Percentiles rank a stretch among this genome's conserved stretches.
These are phyloP conservation scores for Sarcophaga carnaria DNA, from an alignment of 2,888 invertebrate genomes.

Conservation along the genomic window DNA sequence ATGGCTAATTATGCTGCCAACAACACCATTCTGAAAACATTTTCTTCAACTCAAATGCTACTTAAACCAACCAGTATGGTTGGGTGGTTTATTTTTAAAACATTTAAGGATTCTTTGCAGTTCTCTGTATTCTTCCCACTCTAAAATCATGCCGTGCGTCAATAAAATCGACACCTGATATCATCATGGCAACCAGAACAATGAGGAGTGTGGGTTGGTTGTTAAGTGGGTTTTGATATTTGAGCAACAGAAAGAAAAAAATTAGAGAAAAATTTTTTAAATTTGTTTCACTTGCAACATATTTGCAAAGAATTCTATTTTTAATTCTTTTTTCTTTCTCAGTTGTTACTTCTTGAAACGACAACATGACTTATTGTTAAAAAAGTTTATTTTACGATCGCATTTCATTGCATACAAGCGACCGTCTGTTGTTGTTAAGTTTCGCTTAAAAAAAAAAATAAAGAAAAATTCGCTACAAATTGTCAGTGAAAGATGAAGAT, in stretches of 20 bases:
- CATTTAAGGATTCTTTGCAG: not conserved
- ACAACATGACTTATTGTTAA: constrained; percentile 4
- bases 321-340: not conserved
- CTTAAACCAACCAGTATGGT: not conserved
- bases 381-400: not conserved
- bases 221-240: not conserved
- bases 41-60: not conserved
- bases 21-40: not conserved
- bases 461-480: not conserved
- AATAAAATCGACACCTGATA: constrained; percentile 15
- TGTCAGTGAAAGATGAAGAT: constrained; percentile 13
- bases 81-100: not conserved
- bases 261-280: not conserved
- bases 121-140: too few species aligned
- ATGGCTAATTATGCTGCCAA: too few species aligned
- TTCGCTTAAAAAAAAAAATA: not conserved
- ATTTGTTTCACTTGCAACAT: not conserved
- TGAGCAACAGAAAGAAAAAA: not conserved
- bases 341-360: not conserved
- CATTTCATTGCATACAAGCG: not conserved
- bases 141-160: not conserved
- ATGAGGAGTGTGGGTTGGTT: not conserved
- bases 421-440: not conserved
- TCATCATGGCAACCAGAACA: not conserved
- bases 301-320: not conserved